A percentile compares a stretch with the other conserved stretches of the same genome.
Evolutionary conservation across 2,113 vertebrate species (phyloP).

Genomic region (Motacilla tschutschensis): DNA sequence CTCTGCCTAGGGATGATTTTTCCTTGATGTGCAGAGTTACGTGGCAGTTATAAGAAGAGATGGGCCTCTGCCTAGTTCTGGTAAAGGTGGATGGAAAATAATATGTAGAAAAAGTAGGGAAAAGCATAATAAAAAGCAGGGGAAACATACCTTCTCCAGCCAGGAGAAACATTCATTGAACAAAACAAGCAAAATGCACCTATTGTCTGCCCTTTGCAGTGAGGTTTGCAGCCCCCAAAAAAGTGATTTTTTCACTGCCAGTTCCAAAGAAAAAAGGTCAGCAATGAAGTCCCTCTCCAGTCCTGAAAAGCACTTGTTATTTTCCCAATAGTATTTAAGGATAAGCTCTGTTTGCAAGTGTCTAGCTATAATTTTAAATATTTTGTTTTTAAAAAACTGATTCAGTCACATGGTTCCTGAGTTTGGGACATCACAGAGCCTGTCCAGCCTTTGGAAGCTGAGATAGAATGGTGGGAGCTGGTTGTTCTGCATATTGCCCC

Average conservation of each 20-base stretch:
- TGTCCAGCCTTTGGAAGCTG: background rate
- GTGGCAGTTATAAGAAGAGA: background rate
- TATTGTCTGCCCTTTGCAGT: background rate
- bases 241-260: background rate
- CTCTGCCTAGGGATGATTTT: background rate
- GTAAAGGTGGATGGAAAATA: background rate
- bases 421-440: background rate
- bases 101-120: background rate
- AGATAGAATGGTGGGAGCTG: background rate
- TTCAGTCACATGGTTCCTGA: background rate
- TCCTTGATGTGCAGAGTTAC: background rate
- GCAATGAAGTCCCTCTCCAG: fast-evolving
- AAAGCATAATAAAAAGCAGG: background rate
- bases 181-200: background rate
- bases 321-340: background rate
- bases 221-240: background rate
- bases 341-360: background rate
- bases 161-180: background rate
- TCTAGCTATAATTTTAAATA: background rate
- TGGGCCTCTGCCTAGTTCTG: background rate
- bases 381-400: background rate
- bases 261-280: background rate
- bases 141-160: background rate
- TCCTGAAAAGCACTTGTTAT: background rate
- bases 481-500: background rate